Base-by-base conservation (phyloP, 1,140 invertebrate genomes). In the Triops longicaudatus region DNA sequence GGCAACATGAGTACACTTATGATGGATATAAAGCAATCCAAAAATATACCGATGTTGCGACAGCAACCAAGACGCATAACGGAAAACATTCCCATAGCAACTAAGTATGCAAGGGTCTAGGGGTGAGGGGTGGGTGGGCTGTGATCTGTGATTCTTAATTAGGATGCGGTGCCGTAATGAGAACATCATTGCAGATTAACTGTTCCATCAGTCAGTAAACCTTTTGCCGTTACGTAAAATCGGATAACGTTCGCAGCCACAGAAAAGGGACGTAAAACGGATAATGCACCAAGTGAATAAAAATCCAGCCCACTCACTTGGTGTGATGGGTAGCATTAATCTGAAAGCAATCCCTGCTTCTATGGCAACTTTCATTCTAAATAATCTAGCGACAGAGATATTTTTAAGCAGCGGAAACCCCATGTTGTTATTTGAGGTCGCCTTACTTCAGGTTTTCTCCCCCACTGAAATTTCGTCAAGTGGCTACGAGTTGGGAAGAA, bases 101-200 rank as follows among this genome's bases (percentile, higher is more conserved):
- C 50, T 22, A 63, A 63, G 10, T 63, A 63, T 63, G 50, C 50
- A 63, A 10, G 50, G 50, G 50, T 63, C 50, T 22, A 22, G 17
- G 17, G n/a, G n/a, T n/a, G n/a, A n/a, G n/a, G n/a, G n/a, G n/a
- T n/a, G n/a, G n/a, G n/a, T n/a, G n/a, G n/a, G n/a, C n/a, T n/a
- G 50, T 17, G 50, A 14, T 5, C 50, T 63, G n/a, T n/a, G n/a
- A 63, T 63, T 63, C 50, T 22, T 63, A 63, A 63, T 63, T 63
- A 63, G 10, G 50, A 63, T 17, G 50, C 17, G 22, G 50, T n/a
- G 17, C 50, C 50, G 22, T 63, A 63, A 63, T 63, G 50, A 63
- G 50, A 63, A 63, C 50, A 63, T 63, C 50, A 63, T 63, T 63
- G 22, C 50, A 22, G 50, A 63, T 63, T 63, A n/a, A 63, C 50